phyloP scores from a whole-genome alignment of 2,888 invertebrate species.

The Heliconius charithonia region DNA sequence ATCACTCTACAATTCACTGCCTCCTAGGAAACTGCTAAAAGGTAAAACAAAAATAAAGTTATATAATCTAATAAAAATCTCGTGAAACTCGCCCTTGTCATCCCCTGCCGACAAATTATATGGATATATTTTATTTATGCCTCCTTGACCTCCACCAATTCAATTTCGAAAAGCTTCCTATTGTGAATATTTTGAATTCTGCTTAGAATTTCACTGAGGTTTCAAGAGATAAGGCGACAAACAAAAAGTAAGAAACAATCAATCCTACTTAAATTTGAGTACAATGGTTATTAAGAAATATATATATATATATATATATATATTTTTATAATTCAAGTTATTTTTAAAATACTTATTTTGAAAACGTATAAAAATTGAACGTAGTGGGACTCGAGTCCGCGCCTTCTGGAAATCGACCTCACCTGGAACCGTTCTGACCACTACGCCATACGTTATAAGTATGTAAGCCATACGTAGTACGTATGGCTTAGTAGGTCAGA shows the following conservation, averaged over 20 bases:
- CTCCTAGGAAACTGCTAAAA: not conserved
- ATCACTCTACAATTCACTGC: not conserved
- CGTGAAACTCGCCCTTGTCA: not conserved
- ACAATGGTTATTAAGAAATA: not conserved
- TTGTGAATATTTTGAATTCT: not conserved
- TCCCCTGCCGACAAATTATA: not conserved
- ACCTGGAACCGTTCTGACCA: too few species aligned
- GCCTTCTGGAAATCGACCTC: too few species aligned
- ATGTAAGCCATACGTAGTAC: too few species aligned
- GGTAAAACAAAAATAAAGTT: not conserved
- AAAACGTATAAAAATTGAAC: too few species aligned
- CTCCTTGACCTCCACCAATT: conserved; percentile 13
- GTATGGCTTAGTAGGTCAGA: too few species aligned
- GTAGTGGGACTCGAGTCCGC: too few species aligned
- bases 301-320: too few species aligned
- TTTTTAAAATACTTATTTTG: too few species aligned
- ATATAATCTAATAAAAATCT: conserved; percentile 9
- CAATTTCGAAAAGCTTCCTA: conserved; percentile 7
- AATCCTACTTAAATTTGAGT: not conserved
- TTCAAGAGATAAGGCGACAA: not conserved
- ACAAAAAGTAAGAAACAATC: not conserved
- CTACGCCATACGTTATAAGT: too few species aligned
- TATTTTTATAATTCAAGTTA: too few species aligned
- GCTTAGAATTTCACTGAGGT: not conserved
- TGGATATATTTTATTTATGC: conserved; percentile 12